Percentiles rank a stretch among this genome's conserved stretches.
These are phyloP conservation scores for Leucozona laternaria DNA, from an alignment of 2,888 invertebrate species.

Conservation along the genomic window DNA sequence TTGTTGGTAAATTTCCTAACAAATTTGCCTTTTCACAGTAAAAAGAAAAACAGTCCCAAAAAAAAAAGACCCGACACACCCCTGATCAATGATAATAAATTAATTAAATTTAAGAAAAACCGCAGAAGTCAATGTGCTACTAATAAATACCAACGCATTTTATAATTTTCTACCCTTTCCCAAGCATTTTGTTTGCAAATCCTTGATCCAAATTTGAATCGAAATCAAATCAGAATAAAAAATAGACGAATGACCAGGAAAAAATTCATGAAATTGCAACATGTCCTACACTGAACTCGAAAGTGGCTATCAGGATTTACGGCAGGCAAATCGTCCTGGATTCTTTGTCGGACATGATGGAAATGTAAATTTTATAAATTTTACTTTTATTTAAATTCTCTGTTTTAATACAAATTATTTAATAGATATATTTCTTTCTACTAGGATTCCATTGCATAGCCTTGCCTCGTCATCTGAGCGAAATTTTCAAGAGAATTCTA, in stretches of 20 bases:
- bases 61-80: conserved; percentile 10
- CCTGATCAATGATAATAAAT: conserved; percentile 10
- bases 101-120: conserved; percentile 16
- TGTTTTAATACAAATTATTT: conserved; percentile 51
- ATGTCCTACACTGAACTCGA: conserved; percentile 97
- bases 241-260: conserved; percentile 51
- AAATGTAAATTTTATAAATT: conserved; percentile 85
- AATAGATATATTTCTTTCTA: conserved; percentile 24
- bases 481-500: conserved; percentile 42
- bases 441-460: background rate
- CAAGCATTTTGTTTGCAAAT: conserved; percentile 14
- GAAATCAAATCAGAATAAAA: conserved; percentile 6
- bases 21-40: background rate
- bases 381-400: conserved; percentile 11
- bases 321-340: conserved; percentile 88
- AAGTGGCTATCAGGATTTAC: conserved; percentile 95
- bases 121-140: conserved; percentile 18
- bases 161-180: conserved; percentile 33
- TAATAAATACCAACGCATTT: conserved; percentile 37
- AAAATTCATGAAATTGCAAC: conserved; percentile 55
- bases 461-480: background rate
- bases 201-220: conserved; percentile 2
- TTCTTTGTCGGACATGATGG: conserved; percentile 90
- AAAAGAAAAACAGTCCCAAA: background rate
- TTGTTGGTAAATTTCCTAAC: conserved; percentile 20